Base-by-base conservation (phyloP, 2,888 invertebrate genomes). In the Stomorhina lunata region DNA sequence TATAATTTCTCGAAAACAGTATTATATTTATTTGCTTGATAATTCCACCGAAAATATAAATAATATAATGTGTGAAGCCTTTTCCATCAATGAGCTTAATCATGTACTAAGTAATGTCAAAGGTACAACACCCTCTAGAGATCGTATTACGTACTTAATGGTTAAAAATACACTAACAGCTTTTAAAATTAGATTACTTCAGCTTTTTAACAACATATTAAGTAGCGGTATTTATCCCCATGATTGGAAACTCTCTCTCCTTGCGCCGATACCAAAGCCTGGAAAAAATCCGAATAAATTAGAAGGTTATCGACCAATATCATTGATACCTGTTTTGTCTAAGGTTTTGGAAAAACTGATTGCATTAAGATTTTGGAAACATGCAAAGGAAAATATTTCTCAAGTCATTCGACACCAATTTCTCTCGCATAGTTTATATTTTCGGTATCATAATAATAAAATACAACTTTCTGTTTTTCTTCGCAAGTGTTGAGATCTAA, bases 301-400 rank as follows among this genome's bases (percentile, higher is more conserved):
- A 5, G 34, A 22, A 2, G 57, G 57, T 5, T 55, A 55, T 10
- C 61, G 61, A 2, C 37, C 61, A 9, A 61, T 61, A 15, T 61
- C 40, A 5, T 17, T 63, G 7, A 27, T 63, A 4, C 63, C 63
- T 9, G 45, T 45, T 2, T 20, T 63, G 3, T 63, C 63, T 0
- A 63, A 63, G 25, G 10, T 29, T n/a, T 17, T 63, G 45, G 63
- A 63, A 10, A 63, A 63, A 17, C 7, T 63, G n/a, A n/a, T n/a
- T n/a, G n/a, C n/a, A n/a, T n/a, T n/a, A n/a, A n/a, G n/a, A n/a
- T n/a, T n/a, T n/a, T n/a, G n/a, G n/a, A n/a, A n/a, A n/a, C n/a
- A n/a, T 6, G 1, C 6, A 27, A 4, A 29, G 9, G 55, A 25
- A 15, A 12, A n/a, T 4, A 15, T 40, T 6, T 63, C 22, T 12